phyloP scores from a whole-genome alignment of 2,797 vertebrate species.

The Chiloscyllium punctatum region DNA sequence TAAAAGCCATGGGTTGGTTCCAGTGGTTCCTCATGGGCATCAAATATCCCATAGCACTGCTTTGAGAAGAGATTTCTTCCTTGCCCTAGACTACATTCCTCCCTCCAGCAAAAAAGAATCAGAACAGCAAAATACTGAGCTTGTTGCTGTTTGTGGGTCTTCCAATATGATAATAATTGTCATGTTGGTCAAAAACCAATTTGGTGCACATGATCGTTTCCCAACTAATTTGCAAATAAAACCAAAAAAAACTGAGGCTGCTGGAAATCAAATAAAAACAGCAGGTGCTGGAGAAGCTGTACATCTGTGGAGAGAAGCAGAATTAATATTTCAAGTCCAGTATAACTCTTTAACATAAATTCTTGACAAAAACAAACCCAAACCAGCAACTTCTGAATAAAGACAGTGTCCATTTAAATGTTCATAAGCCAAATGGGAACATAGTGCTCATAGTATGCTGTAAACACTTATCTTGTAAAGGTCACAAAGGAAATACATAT shows the following conservation, averaged over 20 bases:
- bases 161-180: not conserved
- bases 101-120: not conserved
- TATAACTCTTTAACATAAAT: not conserved
- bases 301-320: too few species aligned
- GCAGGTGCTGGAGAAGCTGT: too few species aligned
- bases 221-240: too few species aligned
- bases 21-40: not conserved
- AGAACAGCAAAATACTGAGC: not conserved
- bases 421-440: not conserved
- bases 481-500: not conserved
- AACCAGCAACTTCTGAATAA: not conserved
- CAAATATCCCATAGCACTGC: not conserved
- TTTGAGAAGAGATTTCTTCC: not conserved
- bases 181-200: not conserved
- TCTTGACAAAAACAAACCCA: not conserved
- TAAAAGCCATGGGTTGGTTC: not conserved
- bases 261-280: too few species aligned
- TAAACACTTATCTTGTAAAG: not conserved
- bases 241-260: too few species aligned
- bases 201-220: not conserved
- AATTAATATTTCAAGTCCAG: too few species aligned
- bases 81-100: not conserved
- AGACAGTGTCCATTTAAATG: not conserved
- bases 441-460: not conserved
- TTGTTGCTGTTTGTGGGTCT: not conserved